phyloP scores from a whole-genome alignment of 1,140 invertebrate species.

The Melanaphis sacchari region DNA sequence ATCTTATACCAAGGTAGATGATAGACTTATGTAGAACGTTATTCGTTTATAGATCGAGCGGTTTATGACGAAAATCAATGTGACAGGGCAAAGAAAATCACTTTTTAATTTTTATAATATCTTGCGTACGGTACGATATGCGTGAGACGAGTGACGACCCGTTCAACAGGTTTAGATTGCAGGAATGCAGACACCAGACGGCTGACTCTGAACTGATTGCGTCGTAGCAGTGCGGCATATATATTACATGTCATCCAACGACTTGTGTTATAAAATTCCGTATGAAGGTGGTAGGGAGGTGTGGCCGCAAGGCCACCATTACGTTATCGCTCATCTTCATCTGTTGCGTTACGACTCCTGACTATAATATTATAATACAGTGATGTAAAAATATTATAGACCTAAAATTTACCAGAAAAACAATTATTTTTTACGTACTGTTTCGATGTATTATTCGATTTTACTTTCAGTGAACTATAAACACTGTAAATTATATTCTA shows the following conservation, averaged over 20 bases:
- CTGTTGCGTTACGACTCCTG: not conserved
- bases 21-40: not conserved
- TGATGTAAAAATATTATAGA: not conserved
- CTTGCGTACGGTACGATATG: not conserved
- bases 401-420: not conserved
- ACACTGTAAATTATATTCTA: too few relatives aligned
- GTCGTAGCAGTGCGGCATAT: not conserved
- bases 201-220: not conserved
- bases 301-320: not conserved
- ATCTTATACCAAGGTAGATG: not conserved
- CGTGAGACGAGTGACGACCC: not conserved
- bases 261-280: not conserved
- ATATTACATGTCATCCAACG: too few relatives aligned
- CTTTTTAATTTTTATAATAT: too few relatives aligned
- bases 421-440: not conserved
- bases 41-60: not conserved
- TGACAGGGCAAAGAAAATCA: too few relatives aligned
- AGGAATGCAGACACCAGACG: not conserved
- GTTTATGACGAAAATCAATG: not conserved
- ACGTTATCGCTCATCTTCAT: not conserved
- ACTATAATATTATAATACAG: not conserved
- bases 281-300: too few relatives aligned
- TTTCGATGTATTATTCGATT: too few relatives aligned
- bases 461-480: too few relatives aligned
- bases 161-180: not conserved